Base-by-base conservation (phyloP, 2,888 invertebrate species). In the Tipula unca region DNA sequence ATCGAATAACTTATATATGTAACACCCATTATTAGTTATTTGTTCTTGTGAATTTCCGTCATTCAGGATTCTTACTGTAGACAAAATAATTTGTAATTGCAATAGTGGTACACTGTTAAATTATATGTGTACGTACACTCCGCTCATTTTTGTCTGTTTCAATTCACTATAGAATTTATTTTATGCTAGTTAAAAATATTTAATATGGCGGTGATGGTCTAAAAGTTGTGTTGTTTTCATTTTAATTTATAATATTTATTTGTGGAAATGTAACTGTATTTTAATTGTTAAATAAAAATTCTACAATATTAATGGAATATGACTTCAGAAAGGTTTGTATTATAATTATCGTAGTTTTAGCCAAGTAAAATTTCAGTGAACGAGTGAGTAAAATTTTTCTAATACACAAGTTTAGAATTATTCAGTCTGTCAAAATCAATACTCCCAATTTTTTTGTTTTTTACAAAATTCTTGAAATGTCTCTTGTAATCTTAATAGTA, bases 361-460 rank as follows among this genome's bases (percentile, higher is more conserved):
- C 86, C 86, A 25, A 69, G 8, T 25, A 69, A 32, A 32, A 3
- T 32, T 32, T n/a, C n/a, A n/a, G n/a, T n/a, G 32, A 83, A 8
- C 1, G 83, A 29, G 3, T 83, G 4, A 32, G 8, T 32, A 83
- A 32, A 17, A 83, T 83, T 83, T 29, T 83, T 32, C n/a, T 82
- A 82, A 29, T 29, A 83, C n/a, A 83, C 4, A 25, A 69, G 25
- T 25, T 8, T 8, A 25, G 69, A 69, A 25, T 69, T 69, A 69
- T 48, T 48, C n/a, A 83, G 83, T 86, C 87, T 87, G 86, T 87
- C 86, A 87, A 87, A 87, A 87, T 87, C 87, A 86, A 87, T 87
- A 87, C 48, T 17, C 29, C 10, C 54, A 2, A 20, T 84, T 84
- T 84, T 84, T 84, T 36, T 84, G 32, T 84, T 36, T 84, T 32